These are phyloP conservation scores for Drosophila acutilabella DNA, from an alignment of 2,888 invertebrate genomes.

Conservation along the genomic window DNA sequence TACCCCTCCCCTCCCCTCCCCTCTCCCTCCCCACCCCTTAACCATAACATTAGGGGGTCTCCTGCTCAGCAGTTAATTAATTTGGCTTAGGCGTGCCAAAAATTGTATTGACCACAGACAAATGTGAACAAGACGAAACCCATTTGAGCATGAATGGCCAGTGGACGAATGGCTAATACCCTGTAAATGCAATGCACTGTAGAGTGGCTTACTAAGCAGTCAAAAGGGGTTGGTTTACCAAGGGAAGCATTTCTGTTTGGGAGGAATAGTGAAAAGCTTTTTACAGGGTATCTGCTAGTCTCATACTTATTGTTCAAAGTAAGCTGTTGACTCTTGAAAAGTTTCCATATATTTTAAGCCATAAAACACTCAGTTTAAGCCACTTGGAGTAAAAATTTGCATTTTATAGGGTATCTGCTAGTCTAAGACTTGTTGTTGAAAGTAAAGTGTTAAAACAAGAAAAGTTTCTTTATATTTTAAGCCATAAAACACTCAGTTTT, in stretches of 20 bases:
- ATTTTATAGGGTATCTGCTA: neutral
- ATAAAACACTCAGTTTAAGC: no score
- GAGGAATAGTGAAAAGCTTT: no score
- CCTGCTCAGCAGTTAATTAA: conserved; percentile 61
- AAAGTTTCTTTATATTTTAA: no score
- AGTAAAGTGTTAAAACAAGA: no score
- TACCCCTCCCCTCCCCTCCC: neutral
- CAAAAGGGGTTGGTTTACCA: neutral
- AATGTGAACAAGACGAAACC: conserved; percentile 47
- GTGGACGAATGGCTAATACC: conserved; percentile 9
- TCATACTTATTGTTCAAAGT: no score
- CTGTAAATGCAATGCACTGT: conserved; percentile 3
- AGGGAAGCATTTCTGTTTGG: no score
- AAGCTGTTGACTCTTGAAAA: no score
- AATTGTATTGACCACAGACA: conserved; percentile 55
- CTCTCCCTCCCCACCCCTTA: neutral
- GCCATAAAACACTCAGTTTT: no score
- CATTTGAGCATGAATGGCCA: conserved; percentile 26
- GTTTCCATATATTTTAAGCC: no score
- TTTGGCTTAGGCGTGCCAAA: conserved; percentile 69
- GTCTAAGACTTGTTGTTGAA: no score
- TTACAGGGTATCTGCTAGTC: neutral
- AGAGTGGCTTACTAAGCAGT: no score
- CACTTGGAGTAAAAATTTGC: neutral
- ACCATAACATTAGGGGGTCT: neutral